Conservation (phyloP, 2,888 invertebrate genomes). For the Polydrusus pterygomalis region DNA sequence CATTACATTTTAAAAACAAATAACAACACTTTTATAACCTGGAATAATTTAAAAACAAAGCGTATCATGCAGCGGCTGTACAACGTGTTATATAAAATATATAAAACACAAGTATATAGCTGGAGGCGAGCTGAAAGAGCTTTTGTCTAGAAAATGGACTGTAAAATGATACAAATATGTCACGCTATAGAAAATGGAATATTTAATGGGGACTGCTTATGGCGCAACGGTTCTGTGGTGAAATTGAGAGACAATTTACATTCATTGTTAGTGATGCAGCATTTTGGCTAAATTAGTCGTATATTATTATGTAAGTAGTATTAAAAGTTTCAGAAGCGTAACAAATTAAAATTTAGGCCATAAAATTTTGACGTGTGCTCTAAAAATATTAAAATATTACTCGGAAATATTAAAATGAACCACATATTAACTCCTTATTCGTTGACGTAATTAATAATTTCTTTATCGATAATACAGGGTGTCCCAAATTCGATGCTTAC, state of each 20-base stretch:
- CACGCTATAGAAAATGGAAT: slow-evolving; percentile 12
- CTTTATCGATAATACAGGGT: too few relatives aligned
- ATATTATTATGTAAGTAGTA: too few relatives aligned
- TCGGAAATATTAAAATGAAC: too few relatives aligned
- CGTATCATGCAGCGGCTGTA: background rate
- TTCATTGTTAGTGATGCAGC: background rate
- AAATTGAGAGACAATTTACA: slow-evolving; percentile 1
- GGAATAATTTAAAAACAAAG: background rate
- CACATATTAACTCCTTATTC: too few relatives aligned
- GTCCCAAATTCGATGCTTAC: too few relatives aligned
- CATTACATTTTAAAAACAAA: background rate
- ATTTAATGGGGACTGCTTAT: background rate
- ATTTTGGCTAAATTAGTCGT: background rate
- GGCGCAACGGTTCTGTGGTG: background rate
- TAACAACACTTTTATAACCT: background rate
- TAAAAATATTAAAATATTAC: background rate
- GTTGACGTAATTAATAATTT: background rate
- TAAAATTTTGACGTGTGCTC: too few relatives aligned
- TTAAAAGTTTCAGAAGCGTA: too few relatives aligned
- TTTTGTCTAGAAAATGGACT: slow-evolving; percentile 11
- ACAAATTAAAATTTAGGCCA: too few relatives aligned
- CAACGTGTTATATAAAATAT: background rate
- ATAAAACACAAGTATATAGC: background rate
- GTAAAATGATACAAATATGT: slow-evolving; percentile 14
- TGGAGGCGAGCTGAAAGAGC: slow-evolving; percentile 4